Percentiles rank a stretch among this genome's conserved stretches.
phyloP scores from a whole-genome alignment of 2,797 vertebrate genomes.

The Rhabdomys pumilio region DNA sequence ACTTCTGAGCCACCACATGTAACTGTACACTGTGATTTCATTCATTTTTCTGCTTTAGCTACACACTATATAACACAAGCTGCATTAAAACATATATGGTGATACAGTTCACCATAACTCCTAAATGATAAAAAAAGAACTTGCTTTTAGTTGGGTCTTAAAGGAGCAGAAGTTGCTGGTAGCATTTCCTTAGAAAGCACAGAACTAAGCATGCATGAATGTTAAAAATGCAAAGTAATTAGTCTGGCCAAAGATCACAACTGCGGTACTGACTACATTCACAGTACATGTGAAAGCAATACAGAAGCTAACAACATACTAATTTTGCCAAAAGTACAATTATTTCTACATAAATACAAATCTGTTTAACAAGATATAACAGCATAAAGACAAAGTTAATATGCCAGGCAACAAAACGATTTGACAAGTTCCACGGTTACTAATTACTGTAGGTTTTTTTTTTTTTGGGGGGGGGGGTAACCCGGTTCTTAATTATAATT shows the following conservation, averaged over 20 bases:
- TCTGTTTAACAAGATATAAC: not conserved
- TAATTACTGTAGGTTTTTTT: not conserved
- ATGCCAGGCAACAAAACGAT: slow-evolving; percentile 13
- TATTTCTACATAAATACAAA: slow-evolving; percentile 18
- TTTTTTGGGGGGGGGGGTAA: no score
- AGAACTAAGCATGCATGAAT: slow-evolving; percentile 17
- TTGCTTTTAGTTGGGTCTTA: not conserved
- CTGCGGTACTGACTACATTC: not conserved
- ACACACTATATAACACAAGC: not conserved
- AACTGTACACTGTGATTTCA: not conserved
- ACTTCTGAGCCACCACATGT: not conserved
- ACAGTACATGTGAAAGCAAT: not conserved
- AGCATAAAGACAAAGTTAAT: slow-evolving; percentile 35
- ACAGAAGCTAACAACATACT: not conserved
- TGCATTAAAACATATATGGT: not conserved
- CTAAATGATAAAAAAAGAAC: not conserved
- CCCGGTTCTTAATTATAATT: not conserved
- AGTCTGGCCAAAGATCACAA: not conserved
- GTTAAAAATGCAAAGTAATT: not conserved
- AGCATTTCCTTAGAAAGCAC: slow-evolving; percentile 37
- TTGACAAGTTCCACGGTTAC: slow-evolving; percentile 14
- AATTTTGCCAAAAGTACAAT: slow-evolving; percentile 37
- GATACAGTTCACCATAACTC: not conserved
- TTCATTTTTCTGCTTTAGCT: slow-evolving; percentile 23
- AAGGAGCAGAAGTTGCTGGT: not conserved